Evolutionary conservation across 30 jellyfish, hydroid and myxozoan species (phyloP).

Genomic region (Calvadosia cruxmelitensis): DNA sequence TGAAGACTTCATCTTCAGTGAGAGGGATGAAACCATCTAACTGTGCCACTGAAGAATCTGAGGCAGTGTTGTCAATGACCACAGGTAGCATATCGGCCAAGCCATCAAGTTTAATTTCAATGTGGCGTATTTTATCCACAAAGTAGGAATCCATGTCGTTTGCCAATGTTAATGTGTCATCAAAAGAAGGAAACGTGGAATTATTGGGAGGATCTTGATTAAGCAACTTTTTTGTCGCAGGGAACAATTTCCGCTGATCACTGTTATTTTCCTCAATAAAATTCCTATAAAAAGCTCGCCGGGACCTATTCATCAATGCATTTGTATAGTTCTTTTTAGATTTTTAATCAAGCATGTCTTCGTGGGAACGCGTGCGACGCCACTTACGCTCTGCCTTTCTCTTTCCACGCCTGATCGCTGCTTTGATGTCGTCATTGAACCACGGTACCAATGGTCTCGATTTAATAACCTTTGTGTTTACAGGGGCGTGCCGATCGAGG

Average conservation of each 20-base stretch:
- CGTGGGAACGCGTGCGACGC: no score
- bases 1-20: slow-evolving; percentile 36
- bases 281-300: no score
- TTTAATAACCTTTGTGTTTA: background rate
- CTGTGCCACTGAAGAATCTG: background rate
- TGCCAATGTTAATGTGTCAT: slow-evolving; percentile 4
- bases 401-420: background rate
- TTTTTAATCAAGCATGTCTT: no score
- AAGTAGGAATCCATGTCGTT: no score
- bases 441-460: background rate
- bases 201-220: background rate
- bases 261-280: background rate
- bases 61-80: no score
- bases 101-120: no score
- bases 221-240: background rate
- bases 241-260: background rate
- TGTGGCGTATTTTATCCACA: no score
- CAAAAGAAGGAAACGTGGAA: background rate
- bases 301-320: no score
- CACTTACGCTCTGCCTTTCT: background rate
- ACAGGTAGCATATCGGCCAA: no score
- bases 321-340: no score
- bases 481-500: slow-evolving; percentile 6
- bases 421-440: background rate
- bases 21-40: slow-evolving; percentile 16